Evolutionary conservation across 2,797 vertebrate species (phyloP), one percentile per base, ranked within the genome.

Genomic region (Enteromius radiatus): DNA sequence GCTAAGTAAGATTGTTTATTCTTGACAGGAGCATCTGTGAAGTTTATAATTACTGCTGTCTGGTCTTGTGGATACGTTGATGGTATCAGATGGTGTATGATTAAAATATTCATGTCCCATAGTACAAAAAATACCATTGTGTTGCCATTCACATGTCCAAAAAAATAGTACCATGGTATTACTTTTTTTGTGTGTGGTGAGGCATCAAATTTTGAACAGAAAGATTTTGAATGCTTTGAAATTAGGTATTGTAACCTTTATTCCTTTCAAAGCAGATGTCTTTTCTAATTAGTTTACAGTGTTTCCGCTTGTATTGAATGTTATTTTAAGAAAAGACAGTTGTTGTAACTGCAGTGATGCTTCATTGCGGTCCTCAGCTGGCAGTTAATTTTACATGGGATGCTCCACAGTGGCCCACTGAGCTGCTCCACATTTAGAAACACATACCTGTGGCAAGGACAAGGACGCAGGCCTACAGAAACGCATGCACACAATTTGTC

Each of bases 341-440:
- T 71, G 68, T 33, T 80, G 19, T 47, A 71, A 71, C 68, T n/a
- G 38, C 38, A 80, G 38, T 63, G 41, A 63, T 73, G 47, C 28
- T 64, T 84, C 31, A 86, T 86, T 88, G 77, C 68, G 59, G 76
- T 87, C 56, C 45, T 56, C 84, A 89, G 67, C 82, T 59, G 63
- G 76, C 81, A 85, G 74, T 81, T 73, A 89, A 89, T 92, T 90
- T 88, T 90, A 84, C 86, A 92, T 90, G 84, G 89, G 71, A 41
- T 80, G 54, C 80, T 47, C 47, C 65, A 70, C 63, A 67, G 69
- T 59, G 36, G 38, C 86, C 81, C 76, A 80, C 84, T 77, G 52
- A 71, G 43, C 43, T 36, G 56, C 43, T 85, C 79, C 75, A 81
- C 88, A 88, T 88, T 83, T 80, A 86, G 76, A 87, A 87, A 82